Base-by-base conservation (phyloP, 1,140 invertebrate species). In the Eurosta solidaginis region DNA sequence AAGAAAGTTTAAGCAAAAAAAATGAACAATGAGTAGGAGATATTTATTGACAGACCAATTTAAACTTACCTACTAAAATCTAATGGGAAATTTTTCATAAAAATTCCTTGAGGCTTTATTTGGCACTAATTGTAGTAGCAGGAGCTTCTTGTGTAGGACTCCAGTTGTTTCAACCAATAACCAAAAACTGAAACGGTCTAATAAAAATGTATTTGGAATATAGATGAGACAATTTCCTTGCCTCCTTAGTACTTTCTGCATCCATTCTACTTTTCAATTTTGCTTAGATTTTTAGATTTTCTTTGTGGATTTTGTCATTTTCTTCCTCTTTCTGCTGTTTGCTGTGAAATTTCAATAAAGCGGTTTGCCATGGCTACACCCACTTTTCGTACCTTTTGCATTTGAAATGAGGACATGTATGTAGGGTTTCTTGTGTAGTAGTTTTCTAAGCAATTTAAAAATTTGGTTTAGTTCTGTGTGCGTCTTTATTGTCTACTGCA, bases 281-380 rank as follows among this genome's bases (percentile, higher is more conserved):
- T 59, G 2, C 9, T 68, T 54, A 33, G 1, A 12, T 59, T 3
- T 33, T 20, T n/a, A n/a, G n/a, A n/a, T n/a, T 22, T 68, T 3
- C n/a, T 20, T 68, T 20, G n/a, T n/a, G n/a, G n/a, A n/a, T 42
- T 68, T 47, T 22, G 49, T 17, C 20, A 52, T 52, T 36, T 40
- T 22, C 22, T 54, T 22, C 40, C 22, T 25, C 25, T 25, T 27
- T 5, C 14, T 68, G 47, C 33, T 74, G 40, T 47, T 42, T 25
- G 68, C 29, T 44, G 33, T 45, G 42, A 45, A 44, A 50, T 74
- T 78, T 27, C 77, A 73, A 78, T 78, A 78, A 74, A 79, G 78
- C 74, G 78, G 79, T 78, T 75, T 59, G 76, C 78, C 79, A 79
- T 78, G 80, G 81, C 79, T 76, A 81, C 82, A 75, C 82, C 82